Percentiles rank a stretch among this genome's conserved stretches.
These are phyloP conservation scores for Carassius auratus DNA, from an alignment of 2,113 vertebrate species.

Conservation along the genomic window DNA sequence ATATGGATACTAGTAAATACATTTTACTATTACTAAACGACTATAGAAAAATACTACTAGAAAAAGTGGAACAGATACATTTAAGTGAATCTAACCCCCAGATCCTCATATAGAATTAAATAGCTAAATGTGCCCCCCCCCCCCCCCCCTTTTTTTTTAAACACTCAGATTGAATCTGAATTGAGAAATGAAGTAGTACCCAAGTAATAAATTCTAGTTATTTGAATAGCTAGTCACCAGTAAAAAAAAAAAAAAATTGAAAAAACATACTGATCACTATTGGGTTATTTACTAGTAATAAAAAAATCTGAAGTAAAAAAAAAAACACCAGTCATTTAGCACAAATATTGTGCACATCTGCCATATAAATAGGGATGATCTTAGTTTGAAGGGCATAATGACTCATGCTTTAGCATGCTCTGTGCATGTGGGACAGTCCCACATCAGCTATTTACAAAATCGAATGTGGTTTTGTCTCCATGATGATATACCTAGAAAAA, in stretches of 20 bases:
- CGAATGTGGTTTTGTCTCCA: neutral
- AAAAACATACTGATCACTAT: neutral
- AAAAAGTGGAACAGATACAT: neutral
- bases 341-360: neutral
- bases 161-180: neutral
- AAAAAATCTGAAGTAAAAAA: neutral
- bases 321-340: neutral
- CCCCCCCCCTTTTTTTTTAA: too few species aligned
- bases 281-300: neutral
- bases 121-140: too few species aligned
- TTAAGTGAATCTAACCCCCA: neutral
- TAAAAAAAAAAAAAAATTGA: neutral
- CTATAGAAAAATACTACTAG: neutral
- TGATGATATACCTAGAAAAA: neutral
- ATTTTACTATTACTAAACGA: neutral
- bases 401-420: neutral
- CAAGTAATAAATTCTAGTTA: neutral
- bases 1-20: neutral
- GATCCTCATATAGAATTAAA: neutral
- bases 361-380: neutral
- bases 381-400: neutral
- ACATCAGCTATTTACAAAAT: neutral
- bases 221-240: neutral
- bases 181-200: neutral
- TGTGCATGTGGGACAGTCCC: conserved; percentile 21